phyloP scores from a whole-genome alignment of 1,140 invertebrate genomes.

The Aphaenogaster rudis region DNA sequence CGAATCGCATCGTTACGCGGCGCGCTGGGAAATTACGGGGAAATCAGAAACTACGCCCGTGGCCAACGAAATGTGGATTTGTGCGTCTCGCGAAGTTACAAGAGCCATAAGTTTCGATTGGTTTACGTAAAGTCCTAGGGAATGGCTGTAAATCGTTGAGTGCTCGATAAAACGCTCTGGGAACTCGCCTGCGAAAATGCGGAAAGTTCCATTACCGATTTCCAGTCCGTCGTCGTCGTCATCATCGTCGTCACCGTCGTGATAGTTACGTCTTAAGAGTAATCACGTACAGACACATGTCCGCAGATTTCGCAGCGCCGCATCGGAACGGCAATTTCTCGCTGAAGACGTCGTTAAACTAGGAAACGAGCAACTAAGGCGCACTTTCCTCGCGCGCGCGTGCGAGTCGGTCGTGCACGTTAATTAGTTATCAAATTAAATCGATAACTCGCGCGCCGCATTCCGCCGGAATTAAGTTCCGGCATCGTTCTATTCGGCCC shows the following conservation, averaged over 20 bases:
- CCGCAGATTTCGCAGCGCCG: conserved; percentile 10
- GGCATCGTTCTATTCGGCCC: conserved; percentile 5
- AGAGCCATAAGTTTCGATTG: conserved; percentile 56
- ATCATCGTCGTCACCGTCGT: conserved; percentile 34
- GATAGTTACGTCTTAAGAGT: conserved; percentile 59
- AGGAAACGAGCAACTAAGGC: conserved; percentile 50
- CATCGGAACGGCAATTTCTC: conserved; percentile 56
- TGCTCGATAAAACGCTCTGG: conserved; percentile 51
- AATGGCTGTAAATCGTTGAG: conserved; percentile 30
- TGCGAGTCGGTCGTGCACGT: conserved; percentile 11
- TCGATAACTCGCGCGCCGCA: conserved; percentile 50
- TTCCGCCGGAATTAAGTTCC: conserved; percentile 55
- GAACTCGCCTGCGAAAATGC: conserved; percentile 50
- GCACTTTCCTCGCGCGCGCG: background rate
- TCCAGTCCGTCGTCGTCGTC: conserved; percentile 27
- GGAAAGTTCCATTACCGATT: conserved; percentile 51
- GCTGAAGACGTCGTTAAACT: conserved; percentile 60
- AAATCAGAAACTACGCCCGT: conserved; percentile 51
- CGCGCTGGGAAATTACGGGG: conserved; percentile 58
- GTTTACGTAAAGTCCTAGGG: conserved; percentile 51
- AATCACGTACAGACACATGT: conserved; percentile 38
- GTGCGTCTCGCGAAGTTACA: conserved; percentile 56
- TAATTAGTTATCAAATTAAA: conserved; percentile 64
- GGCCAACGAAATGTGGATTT: conserved; percentile 45
- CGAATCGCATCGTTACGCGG: conserved; percentile 59